Base-by-base conservation (phyloP, 2,888 invertebrate species). In the Acanthacorydalis orientalis region DNA sequence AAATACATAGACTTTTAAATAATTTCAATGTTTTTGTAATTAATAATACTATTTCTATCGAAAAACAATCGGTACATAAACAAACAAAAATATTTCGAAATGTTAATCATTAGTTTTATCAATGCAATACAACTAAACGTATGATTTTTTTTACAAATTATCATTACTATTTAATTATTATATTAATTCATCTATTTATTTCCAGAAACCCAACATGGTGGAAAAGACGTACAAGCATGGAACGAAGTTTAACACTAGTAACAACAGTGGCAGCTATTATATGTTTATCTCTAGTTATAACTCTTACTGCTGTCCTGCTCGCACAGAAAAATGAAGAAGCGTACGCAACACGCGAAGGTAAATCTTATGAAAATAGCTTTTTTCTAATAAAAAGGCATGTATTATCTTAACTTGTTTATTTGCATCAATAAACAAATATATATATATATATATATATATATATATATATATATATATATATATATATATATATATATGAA, bases 151-250 rank as follows among this genome's bases (percentile, higher is more conserved):
- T n/a, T n/a, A n/a, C 38, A 38, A 38, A 14, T 38, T 38, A 10
- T 14, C 7, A 38, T 7, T 42, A 9, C 23, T 42, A 43, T 43
- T 43, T 2, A 43, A n/a, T 12, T 32, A n/a, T 14, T 12, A 43
- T 9, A 23, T 23, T 23, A 23, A 23, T 23, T 23, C 6, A 23
- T 23, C 6, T 23, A 23, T 23, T 23, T 23, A 23, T 23, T 37
- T 37, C 40, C 67, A 83, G 83, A 69, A 82, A 83, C 64, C 82
- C 82, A 56, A 80, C 81, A 68, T 85, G 84, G 84, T 85, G 85
- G 85, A 78, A 78, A 55, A 72, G 83, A 51, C 72, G 84, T 54
- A 82, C 81, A 38, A 74, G 78, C 53, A 67, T 83, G 69, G 85
- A 85, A 64, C 70, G 81, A 55, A 73, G 77, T 41, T 67, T 85